Base-by-base conservation (phyloP, 2,797 vertebrate genomes). In the Danio tinwini region DNA sequence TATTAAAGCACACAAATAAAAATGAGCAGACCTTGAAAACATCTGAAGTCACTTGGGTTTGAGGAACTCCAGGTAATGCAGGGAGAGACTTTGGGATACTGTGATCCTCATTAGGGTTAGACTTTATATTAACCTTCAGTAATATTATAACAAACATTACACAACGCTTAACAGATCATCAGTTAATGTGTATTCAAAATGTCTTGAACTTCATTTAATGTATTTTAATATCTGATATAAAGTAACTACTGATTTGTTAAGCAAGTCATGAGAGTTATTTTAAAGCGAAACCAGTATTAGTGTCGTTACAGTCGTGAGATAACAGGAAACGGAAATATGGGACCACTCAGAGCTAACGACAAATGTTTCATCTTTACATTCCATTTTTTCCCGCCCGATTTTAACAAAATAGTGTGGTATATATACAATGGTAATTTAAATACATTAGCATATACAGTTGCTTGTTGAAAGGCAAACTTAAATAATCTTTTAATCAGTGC, bases 371-470 rank as follows among this genome's bases (percentile, higher is more conserved):
- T 85, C 79, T 82, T 84, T 86, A 82, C 78, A 82, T 81, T 85
- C 83, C 81, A 76, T 76, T 81, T 87, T 83, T 81, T 74, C 29
- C 29, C 49, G 65, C 85, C 16, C 40, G 6, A 86, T 87, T 81
- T 89, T 89, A 92, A 91, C 85, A 90, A 91, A 92, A 92, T 91
- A 88, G 50, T 87, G 86, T 89, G 86, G 81, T 91, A 92, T 93
- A 74, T 93, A 74, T 93, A 93, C 92, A 93, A 65, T 84, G 82
- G 61, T 87, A 89, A 88, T 90, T 90, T 74, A 74, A 85, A 83
- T 76, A 84, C 80, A 93, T 86, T 90, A 81, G 82, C 81, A 88
- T 87, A 29, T 29, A 86, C 14, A 76, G 42, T 72, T 69, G 64
- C 55, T 59, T 55, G 12, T 76, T 63, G 11, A 78, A 85, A 71